Conservation (phyloP, 2,797 vertebrate species). For the Phoxinus dragarum region DNA sequence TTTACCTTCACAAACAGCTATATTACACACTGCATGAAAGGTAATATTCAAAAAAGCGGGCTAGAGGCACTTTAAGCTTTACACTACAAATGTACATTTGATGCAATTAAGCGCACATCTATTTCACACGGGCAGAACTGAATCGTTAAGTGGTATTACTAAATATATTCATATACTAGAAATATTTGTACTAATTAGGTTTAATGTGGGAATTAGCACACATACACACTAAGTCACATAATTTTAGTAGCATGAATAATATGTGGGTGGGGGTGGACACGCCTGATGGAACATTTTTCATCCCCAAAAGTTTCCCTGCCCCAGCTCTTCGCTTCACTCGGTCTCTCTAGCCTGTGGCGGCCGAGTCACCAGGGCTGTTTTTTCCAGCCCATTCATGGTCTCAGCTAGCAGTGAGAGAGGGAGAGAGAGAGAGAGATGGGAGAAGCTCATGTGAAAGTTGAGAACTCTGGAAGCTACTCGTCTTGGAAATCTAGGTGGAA, state of each 20-base stretch:
- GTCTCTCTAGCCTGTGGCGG: conserved; percentile 47
- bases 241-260: not conserved
- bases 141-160: not conserved
- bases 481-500: conserved; percentile 63
- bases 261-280: not conserved
- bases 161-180: not conserved
- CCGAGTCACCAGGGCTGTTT: conserved; percentile 64
- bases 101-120: not conserved
- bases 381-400: conserved; percentile 86
- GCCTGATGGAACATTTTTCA: conserved; percentile 5
- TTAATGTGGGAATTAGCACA: not conserved
- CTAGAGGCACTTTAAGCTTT: no score
- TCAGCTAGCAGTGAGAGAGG: conserved; percentile 71
- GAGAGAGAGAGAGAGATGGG: not conserved
- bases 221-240: conserved; percentile 8
- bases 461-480: conserved; percentile 56
- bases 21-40: no score
- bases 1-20: no score
- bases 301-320: conserved; percentile 6
- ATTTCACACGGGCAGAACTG: not conserved
- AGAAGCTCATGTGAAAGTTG: conserved; percentile 63
- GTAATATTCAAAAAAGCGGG: no score
- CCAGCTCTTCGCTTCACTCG: conserved; percentile 8
- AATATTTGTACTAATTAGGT: not conserved
- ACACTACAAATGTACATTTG: not conserved